A percentile compares a stretch with the other conserved stretches of the same genome.
phyloP scores from a whole-genome alignment of 2,113 vertebrate genomes.

The Anhinga anhinga region DNA sequence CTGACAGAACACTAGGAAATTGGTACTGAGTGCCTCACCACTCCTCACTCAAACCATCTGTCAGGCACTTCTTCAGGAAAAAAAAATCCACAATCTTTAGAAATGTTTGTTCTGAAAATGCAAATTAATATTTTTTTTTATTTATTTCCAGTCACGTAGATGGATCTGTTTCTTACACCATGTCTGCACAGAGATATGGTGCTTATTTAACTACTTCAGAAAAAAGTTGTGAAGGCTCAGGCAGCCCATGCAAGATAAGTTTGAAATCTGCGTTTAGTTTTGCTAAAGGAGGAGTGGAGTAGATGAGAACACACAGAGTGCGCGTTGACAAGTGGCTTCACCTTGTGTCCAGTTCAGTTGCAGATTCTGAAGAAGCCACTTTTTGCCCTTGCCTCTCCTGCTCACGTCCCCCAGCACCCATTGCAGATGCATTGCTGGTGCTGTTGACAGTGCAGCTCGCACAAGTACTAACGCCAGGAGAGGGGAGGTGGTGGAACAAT shows the following conservation, averaged over 20 bases:
- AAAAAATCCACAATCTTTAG: constrained; percentile 58
- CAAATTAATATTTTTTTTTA: constrained; percentile 24
- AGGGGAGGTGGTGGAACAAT: not conserved
- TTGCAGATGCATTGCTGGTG: not conserved
- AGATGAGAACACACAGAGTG: not conserved
- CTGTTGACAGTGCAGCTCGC: not conserved
- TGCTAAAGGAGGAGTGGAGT: not conserved
- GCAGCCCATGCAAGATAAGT: not conserved
- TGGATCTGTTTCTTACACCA: not conserved
- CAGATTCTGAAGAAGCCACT: not conserved
- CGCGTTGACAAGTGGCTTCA: not conserved
- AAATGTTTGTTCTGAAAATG: constrained; percentile 65
- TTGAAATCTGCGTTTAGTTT: not conserved
- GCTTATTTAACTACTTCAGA: not conserved
- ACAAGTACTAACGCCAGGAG: not conserved
- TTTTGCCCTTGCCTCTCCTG: not conserved
- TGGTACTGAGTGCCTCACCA: constrained; percentile 47
- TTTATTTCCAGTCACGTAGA: not conserved
- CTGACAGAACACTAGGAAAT: constrained; percentile 68
- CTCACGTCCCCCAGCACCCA: not conserved
- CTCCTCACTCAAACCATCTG: constrained; percentile 71
- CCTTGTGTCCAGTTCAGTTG: not conserved
- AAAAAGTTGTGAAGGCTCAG: not conserved
- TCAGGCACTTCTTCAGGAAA: constrained; percentile 57
- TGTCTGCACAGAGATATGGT: not conserved